Evolutionary conservation across 2,113 vertebrate genomes (phyloP), one percentile per base, ranked within the genome.

Genomic region (Bambusicola thoracicus): DNA sequence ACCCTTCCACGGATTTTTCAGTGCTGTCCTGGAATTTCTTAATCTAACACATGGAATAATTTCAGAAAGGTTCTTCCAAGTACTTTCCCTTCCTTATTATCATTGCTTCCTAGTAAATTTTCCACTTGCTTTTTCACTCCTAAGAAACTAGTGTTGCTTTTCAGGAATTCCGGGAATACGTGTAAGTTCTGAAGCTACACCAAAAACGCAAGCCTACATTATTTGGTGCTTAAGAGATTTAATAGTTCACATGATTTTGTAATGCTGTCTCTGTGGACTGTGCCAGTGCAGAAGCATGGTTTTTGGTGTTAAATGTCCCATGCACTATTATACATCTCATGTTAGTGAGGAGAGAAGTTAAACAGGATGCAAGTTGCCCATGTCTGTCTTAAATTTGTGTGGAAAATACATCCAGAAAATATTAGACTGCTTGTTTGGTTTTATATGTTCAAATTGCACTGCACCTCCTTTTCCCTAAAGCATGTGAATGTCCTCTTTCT

Each of bases 401-500:
- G 77, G 59, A 76, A 94, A 89, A 76, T 56, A 49, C 43, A 44
- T 8, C 24, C 49, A 55, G 72, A 83, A 84, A 92, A 75, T 46
- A 53, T 34, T 32, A 73, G 88, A 32, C 55, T 70, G 22, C 55
- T 63, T 76, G 63, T 44, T 93, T 91, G 83, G 41, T 75, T 94
- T 63, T 38, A 34, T 36, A 32, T 43, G 40, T 74, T 81, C 48
- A 66, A 85, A 41, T 20, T 32, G 72, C 24, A 56, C 58, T 58
- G 53, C 41, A 77, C 11, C 74, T 78, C 62, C 70, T 81, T 62
- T 81, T 55, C 55, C 59, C 58, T 58, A 13, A 56, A 95, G 89
- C 66, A 75, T 81, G 73, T 80, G 70, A 80, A 83, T 69, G 65
- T 67, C 84, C 53, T 85, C 27, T 80, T 86, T 46, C 66, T 86